Evolutionary conservation across 2,888 invertebrate genomes (phyloP), one percentile per base, ranked within the genome.

Genomic region (Neoascia interrupta): DNA sequence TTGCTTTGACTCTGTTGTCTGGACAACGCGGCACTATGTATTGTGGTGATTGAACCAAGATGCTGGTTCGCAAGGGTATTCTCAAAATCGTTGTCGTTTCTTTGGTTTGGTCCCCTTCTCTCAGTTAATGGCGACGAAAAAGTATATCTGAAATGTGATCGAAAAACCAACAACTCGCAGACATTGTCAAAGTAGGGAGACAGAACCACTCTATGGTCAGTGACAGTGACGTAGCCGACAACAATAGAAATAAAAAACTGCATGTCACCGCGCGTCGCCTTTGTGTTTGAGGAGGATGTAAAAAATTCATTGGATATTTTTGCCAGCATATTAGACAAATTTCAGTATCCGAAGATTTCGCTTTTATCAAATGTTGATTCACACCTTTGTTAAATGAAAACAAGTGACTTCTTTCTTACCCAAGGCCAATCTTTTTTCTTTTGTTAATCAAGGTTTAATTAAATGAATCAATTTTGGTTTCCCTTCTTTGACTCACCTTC

Each of bases 1-100:
- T 8, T 8, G 8, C 31, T 60, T 60, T 64, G 51, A 76, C 76
- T 70, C 72, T 76, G 76, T 76, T 70, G 76, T 76, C 76, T 76
- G 76, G 70, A 76, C 64, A 63, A 64, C 64, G 21, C 56, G 45
- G 31, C 26, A n/a, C n/a, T n/a, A n/a, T n/a, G n/a, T n/a, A n/a
- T n/a, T n/a, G n/a, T 49, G 39, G 8, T 68, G 74, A 68, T 68
- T 61, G 68, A 51, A 31, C 19, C 1, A 74, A 51, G 54, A 63
- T 61, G 64, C 26, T 66, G 31, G 36, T 37, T 4, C n/a, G 8
- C n/a, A 6, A 31, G n/a, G 4, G 2, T 31, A n/a, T 31, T 31
- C n/a, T 6, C 31, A 31, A 3, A 51, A 58, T 54, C 16, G 51
- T 69, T 54, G 49, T 56, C 28, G 47, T 51, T 49, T 45, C 51